These are phyloP conservation scores for Auanema sp. DNA, from an alignment of 2,888 invertebrate species.

Conservation along the genomic window DNA sequence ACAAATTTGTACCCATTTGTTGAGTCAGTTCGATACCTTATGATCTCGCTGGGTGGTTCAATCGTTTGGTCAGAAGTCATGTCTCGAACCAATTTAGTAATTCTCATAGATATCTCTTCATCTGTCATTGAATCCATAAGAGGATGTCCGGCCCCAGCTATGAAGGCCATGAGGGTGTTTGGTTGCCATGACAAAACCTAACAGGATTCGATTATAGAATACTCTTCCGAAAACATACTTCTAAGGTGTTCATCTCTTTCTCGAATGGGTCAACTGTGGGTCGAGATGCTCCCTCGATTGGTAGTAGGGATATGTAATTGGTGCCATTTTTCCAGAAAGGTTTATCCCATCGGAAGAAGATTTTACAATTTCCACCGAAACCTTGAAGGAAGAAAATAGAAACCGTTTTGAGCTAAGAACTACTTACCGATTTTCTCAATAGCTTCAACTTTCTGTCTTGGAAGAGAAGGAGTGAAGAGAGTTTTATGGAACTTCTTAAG, in stretches of 20 bases:
- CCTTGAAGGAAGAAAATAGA: slow-evolving; percentile 19
- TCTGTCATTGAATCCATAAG: slow-evolving; percentile 50
- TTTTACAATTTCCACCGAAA: slow-evolving; percentile 53
- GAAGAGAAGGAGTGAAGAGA: slow-evolving; percentile 44
- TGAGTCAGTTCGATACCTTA: slow-evolving; percentile 17
- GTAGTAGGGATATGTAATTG: slow-evolving; percentile 46
- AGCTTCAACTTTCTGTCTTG: slow-evolving; percentile 47
- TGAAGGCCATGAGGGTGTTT: slow-evolving; percentile 52
- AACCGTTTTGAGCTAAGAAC: neutral
- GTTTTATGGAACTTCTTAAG: slow-evolving; percentile 48
- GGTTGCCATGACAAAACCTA: slow-evolving; percentile 49
- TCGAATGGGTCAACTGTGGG: slow-evolving; percentile 38
- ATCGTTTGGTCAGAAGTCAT: slow-evolving; percentile 41
- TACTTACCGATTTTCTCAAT: slow-evolving; percentile 43
- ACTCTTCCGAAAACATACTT: slow-evolving; percentile 20
- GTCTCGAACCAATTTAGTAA: slow-evolving; percentile 47
- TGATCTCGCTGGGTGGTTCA: slow-evolving; percentile 28
- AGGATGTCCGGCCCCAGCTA: slow-evolving; percentile 53
- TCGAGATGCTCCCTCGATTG: slow-evolving; percentile 38
- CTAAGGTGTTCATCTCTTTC: slow-evolving; percentile 40
- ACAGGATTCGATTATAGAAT: slow-evolving; percentile 16
- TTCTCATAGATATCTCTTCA: slow-evolving; percentile 33
- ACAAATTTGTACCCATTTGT: neutral
- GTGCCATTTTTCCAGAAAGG: slow-evolving; percentile 53
- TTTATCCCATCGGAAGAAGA: slow-evolving; percentile 53